Percentiles rank a stretch among this genome's conserved stretches.
These are phyloP conservation scores for Athalia cordata DNA, from an alignment of 2,888 invertebrate species.

Conservation along the genomic window DNA sequence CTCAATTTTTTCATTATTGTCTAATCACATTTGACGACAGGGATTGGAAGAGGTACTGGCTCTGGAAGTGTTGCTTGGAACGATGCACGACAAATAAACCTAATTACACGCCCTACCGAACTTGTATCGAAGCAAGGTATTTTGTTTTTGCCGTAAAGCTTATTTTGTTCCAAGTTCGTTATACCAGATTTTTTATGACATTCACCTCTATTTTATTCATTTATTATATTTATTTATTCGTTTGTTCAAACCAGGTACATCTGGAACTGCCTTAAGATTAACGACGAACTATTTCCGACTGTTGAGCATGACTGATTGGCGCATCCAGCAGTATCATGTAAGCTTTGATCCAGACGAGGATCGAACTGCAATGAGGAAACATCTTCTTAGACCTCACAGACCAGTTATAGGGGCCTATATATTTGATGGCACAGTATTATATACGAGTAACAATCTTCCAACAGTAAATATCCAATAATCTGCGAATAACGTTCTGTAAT, in stretches of 20 bases:
- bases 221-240: slow-evolving; percentile 37
- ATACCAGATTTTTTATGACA: too few species aligned
- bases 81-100: too few species aligned
- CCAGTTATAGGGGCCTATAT: slow-evolving; percentile 79
- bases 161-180: too few species aligned
- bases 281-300: slow-evolving; percentile 83
- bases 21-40: too few species aligned
- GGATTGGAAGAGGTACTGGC: too few species aligned
- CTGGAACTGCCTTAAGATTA: slow-evolving; percentile 75
- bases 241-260: slow-evolving; percentile 72
- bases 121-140: too few species aligned
- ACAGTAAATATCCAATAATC: slow-evolving; percentile 46
- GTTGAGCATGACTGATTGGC: slow-evolving; percentile 81
- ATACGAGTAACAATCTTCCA: slow-evolving; percentile 77
- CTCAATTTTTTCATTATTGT: too few species aligned
- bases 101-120: too few species aligned
- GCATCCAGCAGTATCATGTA: slow-evolving; percentile 84
- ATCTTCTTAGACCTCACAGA: slow-evolving; percentile 77
- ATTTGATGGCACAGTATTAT: slow-evolving; percentile 86
- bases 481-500: too few species aligned
- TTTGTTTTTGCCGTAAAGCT: too few species aligned
- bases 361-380: slow-evolving; percentile 78
- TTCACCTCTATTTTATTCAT: too few species aligned
- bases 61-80: too few species aligned
- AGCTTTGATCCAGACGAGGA: slow-evolving; percentile 85